Evolutionary conservation across 1,140 invertebrate genomes (phyloP), one percentile per base, ranked within the genome.

Genomic region (Belonocnema kinseyi): DNA sequence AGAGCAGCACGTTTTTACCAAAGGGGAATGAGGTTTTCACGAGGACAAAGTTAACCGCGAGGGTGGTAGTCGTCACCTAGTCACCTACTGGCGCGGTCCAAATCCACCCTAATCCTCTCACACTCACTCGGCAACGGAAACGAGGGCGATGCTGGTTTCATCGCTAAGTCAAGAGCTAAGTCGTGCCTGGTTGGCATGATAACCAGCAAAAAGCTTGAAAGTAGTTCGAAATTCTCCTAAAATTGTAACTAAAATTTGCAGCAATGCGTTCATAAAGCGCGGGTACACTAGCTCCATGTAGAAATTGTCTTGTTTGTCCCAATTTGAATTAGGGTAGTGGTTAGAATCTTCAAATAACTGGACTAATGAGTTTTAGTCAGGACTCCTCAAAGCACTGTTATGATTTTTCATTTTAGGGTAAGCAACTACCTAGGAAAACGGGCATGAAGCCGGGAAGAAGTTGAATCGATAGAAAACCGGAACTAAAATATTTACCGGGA

Each of bases 101-200:
- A 66, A 66, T 66, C 61, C 26, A 66, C 61, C 33, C 26, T 66
- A 66, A 66, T 66, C 61, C 61, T 66, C 61, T 66, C 61, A 40
- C 61, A 66, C 61, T 66, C 61, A 33, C 61, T 16, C 26, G 26
- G 58, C 33, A 66, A 66, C 61, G 61, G 61, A 66, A 66, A 66
- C 61, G 61, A 66, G 61, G 61, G 61, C 61, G 61, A 46, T 46
- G 40, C 61, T 66, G 61, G 61, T 40, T 66, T 66, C 61, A 66
- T 46, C 61, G 21, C 61, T 66, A 66, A 66, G 61, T 66, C 61
- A 66, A 66, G 61, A 66, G 61, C 61, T 66, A 66, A 66, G 61
- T 66, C 61, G 26, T 66, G 61, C 61, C 61, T 66, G 61, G 61
- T 66, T 66, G 61, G 61, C 61, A 66, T 66, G 61, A 66, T 66